These are phyloP conservation scores for Sturmia bella DNA, from an alignment of 2,888 invertebrate genomes.

Conservation along the genomic window DNA sequence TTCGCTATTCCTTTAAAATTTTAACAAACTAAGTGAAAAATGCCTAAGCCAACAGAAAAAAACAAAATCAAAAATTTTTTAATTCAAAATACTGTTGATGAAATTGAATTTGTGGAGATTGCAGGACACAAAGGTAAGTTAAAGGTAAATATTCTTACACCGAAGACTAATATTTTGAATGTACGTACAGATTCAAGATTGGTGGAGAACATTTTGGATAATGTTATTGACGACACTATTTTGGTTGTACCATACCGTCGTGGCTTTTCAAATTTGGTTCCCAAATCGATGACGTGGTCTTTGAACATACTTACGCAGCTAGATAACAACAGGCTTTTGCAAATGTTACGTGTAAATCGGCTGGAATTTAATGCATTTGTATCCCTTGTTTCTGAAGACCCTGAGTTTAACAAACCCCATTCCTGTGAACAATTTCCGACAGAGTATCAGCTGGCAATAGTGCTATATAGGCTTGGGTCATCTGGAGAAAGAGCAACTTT, in stretches of 20 bases:
- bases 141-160: too few species aligned
- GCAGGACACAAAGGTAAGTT: too few species aligned
- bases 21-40: too few species aligned
- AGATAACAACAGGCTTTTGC: slow-evolving; percentile 23
- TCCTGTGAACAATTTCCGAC: slow-evolving; percentile 41
- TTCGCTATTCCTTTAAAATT: too few species aligned
- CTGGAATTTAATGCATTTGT: slow-evolving; percentile 9
- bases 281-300: slow-evolving; percentile 28
- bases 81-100: too few species aligned
- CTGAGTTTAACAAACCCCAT: not conserved
- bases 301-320: slow-evolving; percentile 25
- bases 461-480: slow-evolving; percentile 31
- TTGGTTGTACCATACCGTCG: slow-evolving; percentile 1
- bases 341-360: slow-evolving; percentile 21
- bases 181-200: not conserved
- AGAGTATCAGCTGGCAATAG: slow-evolving; percentile 54
- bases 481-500: slow-evolving; percentile 52
- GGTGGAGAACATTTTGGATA: slow-evolving; percentile 16
- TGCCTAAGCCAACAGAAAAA: too few species aligned
- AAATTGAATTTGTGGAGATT: too few species aligned
- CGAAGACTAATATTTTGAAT: too few species aligned
- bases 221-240: slow-evolving; percentile 14
- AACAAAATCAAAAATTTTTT: too few species aligned
- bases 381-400: slow-evolving; percentile 4
- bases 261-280: slow-evolving; percentile 19